Conservation (phyloP, 2,888 invertebrate genomes). For the Antitype chi region DNA sequence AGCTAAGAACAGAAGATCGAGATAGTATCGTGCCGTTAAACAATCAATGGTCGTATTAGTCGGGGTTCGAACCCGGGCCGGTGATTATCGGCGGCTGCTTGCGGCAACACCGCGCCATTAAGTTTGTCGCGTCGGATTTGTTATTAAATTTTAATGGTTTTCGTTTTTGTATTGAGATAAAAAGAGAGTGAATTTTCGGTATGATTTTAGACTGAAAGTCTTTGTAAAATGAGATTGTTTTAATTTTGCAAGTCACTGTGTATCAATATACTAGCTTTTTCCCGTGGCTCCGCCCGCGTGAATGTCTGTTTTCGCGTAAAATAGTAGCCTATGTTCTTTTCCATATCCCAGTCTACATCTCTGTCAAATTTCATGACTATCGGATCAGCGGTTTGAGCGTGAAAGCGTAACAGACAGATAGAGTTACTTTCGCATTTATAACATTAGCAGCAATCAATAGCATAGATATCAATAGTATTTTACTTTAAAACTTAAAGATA, state of each 20-base stretch:
- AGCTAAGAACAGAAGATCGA: constrained; percentile 61
- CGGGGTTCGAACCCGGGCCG: constrained; percentile 66
- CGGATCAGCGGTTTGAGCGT: too few relatives aligned
- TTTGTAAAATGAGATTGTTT: not conserved
- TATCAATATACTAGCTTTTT: not conserved
- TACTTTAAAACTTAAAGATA: not conserved
- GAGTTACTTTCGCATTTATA: too few relatives aligned
- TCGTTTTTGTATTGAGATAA: not conserved
- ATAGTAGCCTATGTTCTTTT: too few relatives aligned
- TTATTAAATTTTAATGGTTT: constrained; percentile 44
- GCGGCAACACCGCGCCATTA: constrained; percentile 51
- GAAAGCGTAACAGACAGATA: too few relatives aligned
- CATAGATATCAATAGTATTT: not conserved
- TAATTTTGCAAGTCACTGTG: not conserved
- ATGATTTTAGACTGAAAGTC: not conserved
- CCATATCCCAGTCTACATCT: too few relatives aligned
- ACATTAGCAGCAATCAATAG: too few relatives aligned
- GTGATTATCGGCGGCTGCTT: constrained; percentile 68
- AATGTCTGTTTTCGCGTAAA: too few relatives aligned
- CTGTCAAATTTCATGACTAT: too few relatives aligned
- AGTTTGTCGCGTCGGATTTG: constrained; percentile 47
- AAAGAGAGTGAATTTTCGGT: not conserved
- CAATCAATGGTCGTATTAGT: constrained; percentile 67
- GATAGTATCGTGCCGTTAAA: constrained; percentile 63
- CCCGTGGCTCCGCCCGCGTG: too few relatives aligned